Evolutionary conservation across 2,888 invertebrate species (phyloP), one percentile per base, ranked within the genome.

Genomic region (Synanthedon tipuliformis): DNA sequence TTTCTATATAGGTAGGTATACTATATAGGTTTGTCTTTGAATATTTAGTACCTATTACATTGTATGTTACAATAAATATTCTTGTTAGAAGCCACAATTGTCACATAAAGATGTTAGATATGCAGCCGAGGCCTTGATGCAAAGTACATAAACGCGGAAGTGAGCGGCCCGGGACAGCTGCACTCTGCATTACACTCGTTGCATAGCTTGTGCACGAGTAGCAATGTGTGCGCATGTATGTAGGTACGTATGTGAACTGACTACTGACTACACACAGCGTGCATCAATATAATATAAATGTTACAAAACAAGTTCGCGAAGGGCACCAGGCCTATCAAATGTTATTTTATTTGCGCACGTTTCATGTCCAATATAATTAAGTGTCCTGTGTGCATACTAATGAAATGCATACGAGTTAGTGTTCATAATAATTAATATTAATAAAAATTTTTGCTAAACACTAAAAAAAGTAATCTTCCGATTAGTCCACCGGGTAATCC

Each of bases 121-220:
- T 45, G 45, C 45, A 45, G 45, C 34, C 45, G 60, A 55, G 59
- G 57, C 63, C 55, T 59, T 66, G 71, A 64, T 63, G 61, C 63
- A 58, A 34, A 34, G 34, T 34, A 59, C 64, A 18, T 16, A 45
- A 64, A 75, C 69, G 69, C 73, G 76, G 76, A 78, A 78, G 73
- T 66, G 66, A 66, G 61, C 59, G 62, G 60, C 61, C 59, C 62
- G 61, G 65, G 68, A 68, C 76, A 80, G 75, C 74, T 79, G 80
- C 80, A 75, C 70, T 70, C 62, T 63, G 67, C 68, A 65, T 71
- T 65, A 64, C 60, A 60, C 59, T 62, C 61, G 59, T 68, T 72
- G 66, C 63, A 66, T 72, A 66, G 13, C n/a, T 45, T n/a, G 15
- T 13, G 15, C 13, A 50, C 18, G 13, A n/a, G n/a, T 50, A 10